A percentile compares a stretch with the other conserved stretches of the same genome.
Evolutionary conservation across 2,888 invertebrate species (phyloP).

Genomic region (Theretra japonica): DNA sequence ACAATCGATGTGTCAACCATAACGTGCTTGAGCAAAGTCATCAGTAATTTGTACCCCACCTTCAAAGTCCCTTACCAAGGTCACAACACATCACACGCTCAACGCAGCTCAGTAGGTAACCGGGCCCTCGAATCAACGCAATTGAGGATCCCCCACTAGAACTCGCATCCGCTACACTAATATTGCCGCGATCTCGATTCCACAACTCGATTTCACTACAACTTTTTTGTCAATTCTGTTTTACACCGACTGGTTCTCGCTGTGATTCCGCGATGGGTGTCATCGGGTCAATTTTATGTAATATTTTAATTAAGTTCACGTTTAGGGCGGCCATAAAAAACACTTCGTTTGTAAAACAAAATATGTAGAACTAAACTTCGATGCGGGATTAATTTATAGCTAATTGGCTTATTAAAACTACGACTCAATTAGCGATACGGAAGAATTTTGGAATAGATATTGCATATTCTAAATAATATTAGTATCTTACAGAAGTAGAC

Average conservation of each 20-base stretch:
- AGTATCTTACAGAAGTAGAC: too few relatives aligned
- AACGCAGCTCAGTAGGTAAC: slow-evolving; percentile 46
- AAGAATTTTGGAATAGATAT: neutral
- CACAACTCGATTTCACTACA: slow-evolving; percentile 28
- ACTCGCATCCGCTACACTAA: slow-evolving; percentile 54
- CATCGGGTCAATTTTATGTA: slow-evolving; percentile 12
- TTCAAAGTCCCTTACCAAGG: slow-evolving; percentile 27
- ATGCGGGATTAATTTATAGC: neutral
- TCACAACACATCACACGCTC: slow-evolving; percentile 20
- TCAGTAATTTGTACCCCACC: neutral
- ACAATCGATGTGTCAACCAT: neutral
- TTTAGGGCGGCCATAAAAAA: neutral
- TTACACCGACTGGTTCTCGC: slow-evolving; percentile 18
- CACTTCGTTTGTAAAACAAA: slow-evolving; percentile 3
- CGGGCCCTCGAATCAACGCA: slow-evolving; percentile 67
- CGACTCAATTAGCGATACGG: neutral
- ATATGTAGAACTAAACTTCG: neutral
- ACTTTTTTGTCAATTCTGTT: slow-evolving; percentile 27
- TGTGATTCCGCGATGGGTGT: neutral
- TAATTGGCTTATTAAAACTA: neutral
- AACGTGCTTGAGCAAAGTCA: neutral
- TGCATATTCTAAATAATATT: neutral
- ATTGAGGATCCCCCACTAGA: slow-evolving; percentile 66
- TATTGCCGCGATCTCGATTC: slow-evolving; percentile 49
- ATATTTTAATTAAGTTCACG: slow-evolving; percentile 1